These are phyloP conservation scores for Thyatira batis DNA, from an alignment of 2,888 invertebrate genomes.

Conservation along the genomic window DNA sequence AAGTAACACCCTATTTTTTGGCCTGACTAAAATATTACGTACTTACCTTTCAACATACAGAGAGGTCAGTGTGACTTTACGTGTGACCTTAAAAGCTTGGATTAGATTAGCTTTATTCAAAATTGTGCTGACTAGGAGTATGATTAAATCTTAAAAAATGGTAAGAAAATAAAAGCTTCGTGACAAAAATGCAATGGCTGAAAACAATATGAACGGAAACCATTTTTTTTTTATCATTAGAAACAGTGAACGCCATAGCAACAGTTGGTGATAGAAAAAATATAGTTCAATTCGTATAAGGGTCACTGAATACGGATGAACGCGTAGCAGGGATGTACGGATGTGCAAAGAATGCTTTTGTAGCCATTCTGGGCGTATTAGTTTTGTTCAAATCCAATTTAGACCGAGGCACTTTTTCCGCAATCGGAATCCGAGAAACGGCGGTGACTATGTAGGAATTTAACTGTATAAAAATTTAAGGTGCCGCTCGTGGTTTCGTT, in stretches of 20 bases:
- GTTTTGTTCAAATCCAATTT: conserved; percentile 53
- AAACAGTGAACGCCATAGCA: not conserved
- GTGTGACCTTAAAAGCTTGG: conserved; percentile 13
- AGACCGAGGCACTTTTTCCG: conserved; percentile 46
- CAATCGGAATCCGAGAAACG: conserved; percentile 41
- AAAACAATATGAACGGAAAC: not conserved
- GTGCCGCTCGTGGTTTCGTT: conserved; percentile 12
- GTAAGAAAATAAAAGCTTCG: not conserved
- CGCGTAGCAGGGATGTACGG: conserved; percentile 36
- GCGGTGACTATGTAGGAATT: conserved; percentile 34
- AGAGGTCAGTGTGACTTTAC: conserved; percentile 19
- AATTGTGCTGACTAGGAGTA: not conserved
- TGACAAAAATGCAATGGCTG: not conserved
- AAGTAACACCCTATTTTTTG: conserved; percentile 1
- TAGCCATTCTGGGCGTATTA: conserved; percentile 49
- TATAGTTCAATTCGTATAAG: conserved; percentile 27
- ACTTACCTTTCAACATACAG: conserved; percentile 23
- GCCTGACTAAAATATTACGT: conserved; percentile 9
- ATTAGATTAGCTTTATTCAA: too few species aligned
- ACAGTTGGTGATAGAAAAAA: not conserved
- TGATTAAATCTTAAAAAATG: not conserved
- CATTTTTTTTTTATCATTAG: not conserved
- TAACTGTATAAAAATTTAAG: conserved; percentile 33
- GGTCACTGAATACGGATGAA: conserved; percentile 45
- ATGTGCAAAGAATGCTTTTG: conserved; percentile 53